Evolutionary conservation across 2,888 invertebrate species (phyloP), one percentile per base, ranked within the genome.

Genomic region (Herminia tarsipennalis): DNA sequence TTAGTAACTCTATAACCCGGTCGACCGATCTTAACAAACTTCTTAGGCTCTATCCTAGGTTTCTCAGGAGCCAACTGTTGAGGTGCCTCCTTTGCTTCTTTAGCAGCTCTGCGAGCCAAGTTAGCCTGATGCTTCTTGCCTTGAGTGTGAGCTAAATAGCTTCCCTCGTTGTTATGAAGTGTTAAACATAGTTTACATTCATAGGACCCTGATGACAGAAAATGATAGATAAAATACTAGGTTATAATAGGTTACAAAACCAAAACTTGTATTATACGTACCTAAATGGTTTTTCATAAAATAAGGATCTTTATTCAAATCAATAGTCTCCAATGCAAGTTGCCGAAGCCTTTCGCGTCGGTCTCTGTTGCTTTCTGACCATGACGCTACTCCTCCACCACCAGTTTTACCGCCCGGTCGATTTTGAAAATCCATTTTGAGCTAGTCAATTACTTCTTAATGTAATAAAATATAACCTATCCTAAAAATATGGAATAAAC

Each of bases 211-310:
- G 84, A 29, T 2, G 5, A 30, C 8, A 2, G 6, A 22, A 22
- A 29, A 9, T 5, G 3, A 2, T n/a, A 9, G 8, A 38, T 17
- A 22, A 4, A 10, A 18, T 30, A 5, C 2, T 30, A 56, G 49
- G 44, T 59, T 42, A 52, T 51, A n/a, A n/a, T n/a, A n/a, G n/a
- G 49, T 51, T 47, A 33, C 40, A 29, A 41, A 33, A 30, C 36
- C 17, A 9, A 2, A 28, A n/a, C 9, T 14, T 9, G 4, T n/a
- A 4, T 29, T 3, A 14, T 50, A 75, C 78, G 43, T 84, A 93
- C 96, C 98, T 66, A 99, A 93, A 92, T 99, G 99, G 92, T 99
- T 99, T 94, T 99, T 98, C 99, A 99, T 99, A 93, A 99, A 99
- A 94, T 99, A 99, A 0, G 99, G 99, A 94, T 99, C 99, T 88